A percentile compares a stretch with the other conserved stretches of the same genome.
Conservation (phyloP, 2,888 invertebrate species). For the Ectobius pallidus region DNA sequence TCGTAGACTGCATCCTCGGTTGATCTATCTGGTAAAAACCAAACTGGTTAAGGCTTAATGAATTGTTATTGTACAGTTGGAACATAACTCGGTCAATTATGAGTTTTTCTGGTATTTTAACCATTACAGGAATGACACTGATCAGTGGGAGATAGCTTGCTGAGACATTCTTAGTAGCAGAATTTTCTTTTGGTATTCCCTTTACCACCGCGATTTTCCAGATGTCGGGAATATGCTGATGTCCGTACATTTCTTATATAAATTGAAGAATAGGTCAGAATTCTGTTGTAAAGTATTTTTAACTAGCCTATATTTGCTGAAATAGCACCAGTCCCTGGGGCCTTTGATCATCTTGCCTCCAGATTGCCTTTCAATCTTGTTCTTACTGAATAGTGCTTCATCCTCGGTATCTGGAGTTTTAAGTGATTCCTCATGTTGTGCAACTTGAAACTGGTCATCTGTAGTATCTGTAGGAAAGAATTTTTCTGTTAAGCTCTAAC, state of each 20-base stretch:
- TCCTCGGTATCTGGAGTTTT: background rate
- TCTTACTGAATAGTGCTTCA: background rate
- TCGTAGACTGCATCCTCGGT: background rate
- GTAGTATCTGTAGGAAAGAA: background rate
- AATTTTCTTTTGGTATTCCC: background rate
- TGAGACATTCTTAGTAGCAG: too few species aligned
- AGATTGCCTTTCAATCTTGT: background rate
- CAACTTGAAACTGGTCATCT: background rate
- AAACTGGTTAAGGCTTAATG: background rate
- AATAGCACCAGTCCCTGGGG: conserved; percentile 2
- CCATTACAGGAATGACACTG: background rate
- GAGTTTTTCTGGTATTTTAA: background rate
- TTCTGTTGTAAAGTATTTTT: background rate
- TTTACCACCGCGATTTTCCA: background rate
- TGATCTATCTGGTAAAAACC: too few species aligned
- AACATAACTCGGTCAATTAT: background rate
- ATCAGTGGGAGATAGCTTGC: background rate
- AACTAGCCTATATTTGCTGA: conserved; percentile 1
- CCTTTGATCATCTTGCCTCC: background rate
- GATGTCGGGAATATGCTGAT: background rate
- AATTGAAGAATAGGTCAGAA: background rate
- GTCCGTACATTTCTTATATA: background rate
- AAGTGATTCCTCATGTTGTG: background rate
- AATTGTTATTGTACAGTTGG: background rate
- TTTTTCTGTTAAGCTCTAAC: too few species aligned